Evolutionary conservation across 2,113 vertebrate genomes (phyloP).

Genomic region (Eretmochelys imbricata): DNA sequence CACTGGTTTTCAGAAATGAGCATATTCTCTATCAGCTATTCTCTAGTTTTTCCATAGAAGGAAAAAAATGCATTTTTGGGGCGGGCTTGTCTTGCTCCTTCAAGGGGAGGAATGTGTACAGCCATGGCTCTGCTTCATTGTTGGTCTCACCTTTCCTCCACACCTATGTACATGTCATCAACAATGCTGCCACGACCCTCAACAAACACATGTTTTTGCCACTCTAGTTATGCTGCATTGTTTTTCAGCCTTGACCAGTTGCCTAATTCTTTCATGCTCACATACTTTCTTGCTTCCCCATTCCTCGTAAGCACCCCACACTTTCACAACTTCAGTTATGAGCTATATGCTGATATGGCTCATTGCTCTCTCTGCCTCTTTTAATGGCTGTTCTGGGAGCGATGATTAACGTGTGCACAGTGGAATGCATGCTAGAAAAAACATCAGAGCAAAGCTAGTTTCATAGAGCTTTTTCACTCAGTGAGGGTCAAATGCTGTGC

Average conservation of each 20-base stretch:
- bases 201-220: background rate
- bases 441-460: background rate
- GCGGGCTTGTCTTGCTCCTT: background rate
- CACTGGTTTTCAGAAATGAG: conserved; percentile 24
- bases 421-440: background rate
- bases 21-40: conserved; percentile 4
- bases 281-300: background rate
- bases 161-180: background rate
- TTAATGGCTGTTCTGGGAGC: background rate
- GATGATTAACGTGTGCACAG: background rate
- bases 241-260: background rate
- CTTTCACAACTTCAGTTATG: background rate
- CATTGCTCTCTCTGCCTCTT: background rate
- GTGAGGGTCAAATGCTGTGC: background rate
- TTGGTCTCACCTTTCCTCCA: background rate
- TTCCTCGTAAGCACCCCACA: background rate
- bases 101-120: background rate
- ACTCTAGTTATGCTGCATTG: rapidly evolving
- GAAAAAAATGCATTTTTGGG: background rate
- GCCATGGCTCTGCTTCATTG: background rate
- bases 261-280: background rate
- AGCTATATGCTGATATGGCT: background rate
- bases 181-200: background rate
- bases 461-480: background rate
- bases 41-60: background rate